Evolutionary conservation across 2,888 invertebrate species (phyloP).

Genomic region (Drymonia ruficornis): DNA sequence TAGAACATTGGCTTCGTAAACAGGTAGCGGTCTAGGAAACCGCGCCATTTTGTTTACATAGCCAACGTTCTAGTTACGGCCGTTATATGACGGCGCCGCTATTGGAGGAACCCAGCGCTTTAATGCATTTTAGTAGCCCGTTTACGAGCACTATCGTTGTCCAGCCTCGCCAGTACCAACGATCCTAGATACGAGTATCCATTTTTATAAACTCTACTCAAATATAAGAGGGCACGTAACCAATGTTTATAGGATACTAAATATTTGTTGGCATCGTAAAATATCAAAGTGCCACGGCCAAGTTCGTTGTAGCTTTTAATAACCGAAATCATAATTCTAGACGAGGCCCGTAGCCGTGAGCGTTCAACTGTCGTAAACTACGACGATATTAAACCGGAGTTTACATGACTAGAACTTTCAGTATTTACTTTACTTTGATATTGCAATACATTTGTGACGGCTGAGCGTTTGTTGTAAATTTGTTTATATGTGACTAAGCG

Average conservation of each 20-base stretch:
- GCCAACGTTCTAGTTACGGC: no score
- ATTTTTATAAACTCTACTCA: no score
- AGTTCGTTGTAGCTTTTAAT: slow-evolving; percentile 22
- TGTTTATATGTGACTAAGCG: no score
- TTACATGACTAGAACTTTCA: slow-evolving; percentile 15
- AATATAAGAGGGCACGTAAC: neutral
- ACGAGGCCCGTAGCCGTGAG: slow-evolving; percentile 7
- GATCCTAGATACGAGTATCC: no score
- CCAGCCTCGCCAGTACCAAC: no score
- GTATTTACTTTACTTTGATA: slow-evolving; percentile 9
- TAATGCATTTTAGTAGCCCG: no score
- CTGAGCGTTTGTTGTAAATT: neutral
- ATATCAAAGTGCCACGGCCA: slow-evolving; percentile 10
- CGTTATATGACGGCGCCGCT: no score
- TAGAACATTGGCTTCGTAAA: no score
- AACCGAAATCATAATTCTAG: slow-evolving; percentile 27
- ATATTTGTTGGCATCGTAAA: slow-evolving; percentile 16
- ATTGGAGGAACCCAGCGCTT: no score
- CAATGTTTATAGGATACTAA: slow-evolving; percentile 11
- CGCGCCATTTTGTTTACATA: no score
- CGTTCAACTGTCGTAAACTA: slow-evolving; percentile 27
- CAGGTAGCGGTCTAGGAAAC: no score
- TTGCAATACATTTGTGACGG: neutral
- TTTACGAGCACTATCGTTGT: no score
- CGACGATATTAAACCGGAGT: slow-evolving; percentile 27